These are phyloP conservation scores for Argopecten irradians DNA, from an alignment of 1,140 invertebrate genomes.

Conservation along the genomic window DNA sequence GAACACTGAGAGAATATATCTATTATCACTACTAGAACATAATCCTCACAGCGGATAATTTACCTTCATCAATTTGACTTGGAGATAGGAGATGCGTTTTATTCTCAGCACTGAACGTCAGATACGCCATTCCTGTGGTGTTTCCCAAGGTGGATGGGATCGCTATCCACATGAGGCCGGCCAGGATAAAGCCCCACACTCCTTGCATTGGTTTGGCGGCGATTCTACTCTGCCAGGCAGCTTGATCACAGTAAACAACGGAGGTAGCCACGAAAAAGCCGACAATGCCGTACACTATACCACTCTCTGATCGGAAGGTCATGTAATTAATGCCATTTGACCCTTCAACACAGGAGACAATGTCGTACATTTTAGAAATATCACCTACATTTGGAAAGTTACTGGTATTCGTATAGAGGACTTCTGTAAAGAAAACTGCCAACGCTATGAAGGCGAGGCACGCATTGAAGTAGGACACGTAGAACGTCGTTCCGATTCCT, in stretches of 20 bases:
- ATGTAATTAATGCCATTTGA: conserved; percentile 67
- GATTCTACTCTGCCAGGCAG: conserved; percentile 75
- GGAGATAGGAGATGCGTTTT: conserved; percentile 57
- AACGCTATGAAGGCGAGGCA: conserved; percentile 73
- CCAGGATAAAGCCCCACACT: conserved; percentile 75
- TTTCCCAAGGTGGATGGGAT: conserved; percentile 75
- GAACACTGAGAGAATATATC: not conserved
- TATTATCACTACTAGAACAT: not conserved
- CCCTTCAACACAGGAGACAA: conserved; percentile 64
- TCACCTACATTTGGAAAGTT: conserved; percentile 54
- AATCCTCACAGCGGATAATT: not conserved
- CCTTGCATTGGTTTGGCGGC: conserved; percentile 75
- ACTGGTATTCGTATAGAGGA: conserved; percentile 53
- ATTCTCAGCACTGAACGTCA: conserved; percentile 66
- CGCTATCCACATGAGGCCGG: conserved; percentile 76
- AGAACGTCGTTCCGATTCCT: conserved; percentile 77
- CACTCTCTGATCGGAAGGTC: conserved; percentile 66
- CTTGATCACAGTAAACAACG: conserved; percentile 77
- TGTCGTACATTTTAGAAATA: conserved; percentile 60
- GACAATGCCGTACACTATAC: conserved; percentile 71
- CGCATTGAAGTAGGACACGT: conserved; percentile 77
- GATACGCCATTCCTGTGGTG: conserved; percentile 69
- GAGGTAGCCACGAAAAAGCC: conserved; percentile 71
- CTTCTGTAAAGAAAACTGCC: conserved; percentile 61
- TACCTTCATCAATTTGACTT: conserved; percentile 71